Base-by-base conservation (phyloP, 1,140 invertebrate genomes). In the Diorhabda sublineata region DNA sequence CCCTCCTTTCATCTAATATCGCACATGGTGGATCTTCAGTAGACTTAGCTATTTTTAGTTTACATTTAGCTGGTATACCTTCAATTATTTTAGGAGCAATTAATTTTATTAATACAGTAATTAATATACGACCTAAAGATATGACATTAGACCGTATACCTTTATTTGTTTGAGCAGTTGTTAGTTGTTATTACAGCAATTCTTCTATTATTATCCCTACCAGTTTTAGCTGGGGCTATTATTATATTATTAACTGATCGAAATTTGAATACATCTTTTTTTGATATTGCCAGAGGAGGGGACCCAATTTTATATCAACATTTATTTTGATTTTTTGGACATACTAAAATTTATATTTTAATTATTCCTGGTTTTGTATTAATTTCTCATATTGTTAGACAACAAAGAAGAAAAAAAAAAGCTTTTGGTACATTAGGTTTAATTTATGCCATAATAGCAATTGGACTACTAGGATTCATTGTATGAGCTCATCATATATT, bases 251-350 rank as follows among this genome's bases (percentile, higher is more conserved):
- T 91, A 79, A 85, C 85, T 11, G 88, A 91, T 82, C 88, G 87
- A 77, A 89, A 90, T 81, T 78, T 91, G 77, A 88, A 89, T 84
- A 88, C 88, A 45, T 85, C 85, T 26, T 90, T 91, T 80, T 91
- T 90, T 85, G 85, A 90, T 69, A 86, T 87, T 45, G 76, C 81
- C 26, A 87, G 87, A 69, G 88, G 88, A 47, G 89, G 89, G 64
- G 87, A 91, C 73, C 88, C 88, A 61, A 84, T 91, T 82, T 71
- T 91, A 75, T 92, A 87, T 74, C 90, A 92, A 86, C 90, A 92
- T 80, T 83, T 91, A 84, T 91, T 92, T 84, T 91, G 88, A 85
- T 91, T 92, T 82, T 91, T 90, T 87, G 89, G 89, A 0, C 90
- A 92, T 70, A 88, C 89, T 47, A 89, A 91, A 86, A 88, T 91